A percentile compares a stretch with the other conserved stretches of the same genome.
Evolutionary conservation across 2,888 invertebrate species (phyloP).

Genomic region (Ypsolopha sequella): DNA sequence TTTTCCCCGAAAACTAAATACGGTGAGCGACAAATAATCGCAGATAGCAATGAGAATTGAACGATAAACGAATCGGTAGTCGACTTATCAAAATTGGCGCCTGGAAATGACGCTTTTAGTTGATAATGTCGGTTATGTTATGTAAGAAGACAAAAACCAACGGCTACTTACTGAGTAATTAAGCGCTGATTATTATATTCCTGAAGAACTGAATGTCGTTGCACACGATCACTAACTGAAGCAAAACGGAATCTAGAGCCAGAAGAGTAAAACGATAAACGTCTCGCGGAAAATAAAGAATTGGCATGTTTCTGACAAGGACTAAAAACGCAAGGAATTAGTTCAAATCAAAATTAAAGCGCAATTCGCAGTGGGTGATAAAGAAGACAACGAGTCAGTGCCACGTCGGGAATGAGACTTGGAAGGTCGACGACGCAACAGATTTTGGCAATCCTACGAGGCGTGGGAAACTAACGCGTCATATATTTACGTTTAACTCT

Average conservation of each 20-base stretch:
- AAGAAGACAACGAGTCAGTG: conserved; percentile 29
- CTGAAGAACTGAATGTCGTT: conserved; percentile 32
- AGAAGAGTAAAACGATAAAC: conserved; percentile 23
- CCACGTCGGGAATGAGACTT: conserved; percentile 26
- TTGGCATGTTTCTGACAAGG: conserved; percentile 23
- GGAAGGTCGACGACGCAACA: conserved; percentile 38
- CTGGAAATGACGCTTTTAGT: not conserved
- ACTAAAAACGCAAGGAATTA: conserved; percentile 12
- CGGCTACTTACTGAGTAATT: conserved; percentile 13
- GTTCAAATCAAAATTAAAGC: conserved; percentile 15
- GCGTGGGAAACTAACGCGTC: conserved; percentile 27
- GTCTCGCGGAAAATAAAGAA: conserved; percentile 25
- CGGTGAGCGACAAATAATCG: conserved; percentile 6
- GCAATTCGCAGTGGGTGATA: conserved; percentile 15
- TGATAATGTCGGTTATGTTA: not conserved
- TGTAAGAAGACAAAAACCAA: not conserved
- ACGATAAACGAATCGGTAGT: not conserved
- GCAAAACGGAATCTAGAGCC: conserved; percentile 26
- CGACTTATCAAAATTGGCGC: not conserved
- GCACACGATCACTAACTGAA: conserved; percentile 30
- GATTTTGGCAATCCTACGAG: conserved; percentile 43
- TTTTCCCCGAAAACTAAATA: conserved; percentile 11
- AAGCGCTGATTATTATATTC: conserved; percentile 38
- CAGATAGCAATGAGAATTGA: not conserved
- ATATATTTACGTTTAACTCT: conserved; percentile 2